These are phyloP conservation scores for Etheostoma nigrum DNA, from an alignment of 2,797 vertebrate species.

Conservation along the genomic window DNA sequence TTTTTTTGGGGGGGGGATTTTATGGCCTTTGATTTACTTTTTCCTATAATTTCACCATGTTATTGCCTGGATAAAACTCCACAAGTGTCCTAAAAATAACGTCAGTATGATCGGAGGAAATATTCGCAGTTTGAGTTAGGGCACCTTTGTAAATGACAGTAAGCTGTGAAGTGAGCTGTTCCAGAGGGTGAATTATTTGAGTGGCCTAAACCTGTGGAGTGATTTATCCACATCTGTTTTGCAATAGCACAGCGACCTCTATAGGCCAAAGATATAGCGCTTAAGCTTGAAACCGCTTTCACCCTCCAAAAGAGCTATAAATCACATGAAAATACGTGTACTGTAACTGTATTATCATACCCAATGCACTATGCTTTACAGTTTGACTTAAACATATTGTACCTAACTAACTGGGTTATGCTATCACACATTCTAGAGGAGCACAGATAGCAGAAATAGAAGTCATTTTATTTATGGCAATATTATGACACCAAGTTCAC, in stretches of 20 bases:
- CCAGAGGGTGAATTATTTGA: conserved; percentile 41
- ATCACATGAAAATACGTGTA: conserved; percentile 34
- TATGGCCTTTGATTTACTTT: neutral
- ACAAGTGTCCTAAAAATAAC: neutral
- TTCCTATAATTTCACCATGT: no score
- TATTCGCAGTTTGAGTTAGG: neutral
- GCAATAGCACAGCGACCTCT: conserved; percentile 87
- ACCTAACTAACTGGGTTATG: neutral
- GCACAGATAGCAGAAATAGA: neutral
- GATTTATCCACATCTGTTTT: conserved; percentile 61
- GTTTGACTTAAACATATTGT: conserved; percentile 32
- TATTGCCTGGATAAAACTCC: neutral
- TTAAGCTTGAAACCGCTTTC: conserved; percentile 2
- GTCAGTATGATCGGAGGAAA: neutral
- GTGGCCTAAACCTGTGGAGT: conserved; percentile 69
- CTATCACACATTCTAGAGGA: neutral
- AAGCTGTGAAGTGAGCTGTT: conserved; percentile 54
- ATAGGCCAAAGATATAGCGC: conserved; percentile 64
- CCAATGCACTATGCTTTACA: conserved; percentile 2
- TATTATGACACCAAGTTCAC: neutral
- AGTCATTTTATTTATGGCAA: neutral
- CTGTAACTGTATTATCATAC: conserved; percentile 21
- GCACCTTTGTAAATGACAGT: conserved; percentile 39
- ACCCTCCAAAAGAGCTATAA: conserved; percentile 34
- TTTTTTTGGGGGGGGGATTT: neutral